These are phyloP conservation scores for Orius insidiosus DNA, from an alignment of 1,140 invertebrate genomes.

Conservation along the genomic window DNA sequence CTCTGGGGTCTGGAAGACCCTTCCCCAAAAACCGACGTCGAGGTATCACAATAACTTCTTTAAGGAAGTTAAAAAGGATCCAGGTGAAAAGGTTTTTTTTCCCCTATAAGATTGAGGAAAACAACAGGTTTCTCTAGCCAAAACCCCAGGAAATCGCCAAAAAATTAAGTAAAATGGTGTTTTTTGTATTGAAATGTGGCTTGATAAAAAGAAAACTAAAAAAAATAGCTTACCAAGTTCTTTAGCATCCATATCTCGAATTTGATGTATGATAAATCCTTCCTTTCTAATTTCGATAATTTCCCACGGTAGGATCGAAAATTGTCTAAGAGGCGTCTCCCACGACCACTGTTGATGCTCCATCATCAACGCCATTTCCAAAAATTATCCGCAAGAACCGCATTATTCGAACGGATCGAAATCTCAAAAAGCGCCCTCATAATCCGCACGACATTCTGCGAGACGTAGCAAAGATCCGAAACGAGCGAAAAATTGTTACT, in stretches of 20 bases:
- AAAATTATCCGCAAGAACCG: conserved; percentile 64
- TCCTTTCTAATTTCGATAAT: conserved; percentile 65
- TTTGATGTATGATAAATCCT: conserved; percentile 50
- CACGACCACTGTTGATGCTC: conserved; percentile 78
- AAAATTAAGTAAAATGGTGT: too few relatives aligned
- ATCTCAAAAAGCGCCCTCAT: conserved; percentile 88
- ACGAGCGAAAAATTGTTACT: conserved; percentile 78
- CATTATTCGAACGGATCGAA: conserved; percentile 72
- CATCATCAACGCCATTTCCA: conserved; percentile 75
- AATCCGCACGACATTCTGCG: conserved; percentile 77
- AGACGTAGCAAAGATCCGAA: conserved; percentile 83
- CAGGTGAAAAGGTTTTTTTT: too few relatives aligned
- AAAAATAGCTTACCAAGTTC: conserved; percentile 50
- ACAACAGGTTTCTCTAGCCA: too few relatives aligned
- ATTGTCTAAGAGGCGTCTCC: conserved; percentile 73
- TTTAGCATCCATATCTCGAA: conserved; percentile 70
- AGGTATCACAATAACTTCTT: too few relatives aligned
- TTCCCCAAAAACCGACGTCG: too few relatives aligned
- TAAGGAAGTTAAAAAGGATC: too few relatives aligned
- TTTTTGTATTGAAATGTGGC: too few relatives aligned
- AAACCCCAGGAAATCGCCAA: too few relatives aligned
- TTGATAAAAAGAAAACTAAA: background rate
- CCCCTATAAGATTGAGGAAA: too few relatives aligned
- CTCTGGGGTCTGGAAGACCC: too few relatives aligned
- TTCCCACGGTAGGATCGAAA: conserved; percentile 56